Base-by-base conservation (phyloP, 2,113 vertebrate genomes). In the Channa maculata region DNA sequence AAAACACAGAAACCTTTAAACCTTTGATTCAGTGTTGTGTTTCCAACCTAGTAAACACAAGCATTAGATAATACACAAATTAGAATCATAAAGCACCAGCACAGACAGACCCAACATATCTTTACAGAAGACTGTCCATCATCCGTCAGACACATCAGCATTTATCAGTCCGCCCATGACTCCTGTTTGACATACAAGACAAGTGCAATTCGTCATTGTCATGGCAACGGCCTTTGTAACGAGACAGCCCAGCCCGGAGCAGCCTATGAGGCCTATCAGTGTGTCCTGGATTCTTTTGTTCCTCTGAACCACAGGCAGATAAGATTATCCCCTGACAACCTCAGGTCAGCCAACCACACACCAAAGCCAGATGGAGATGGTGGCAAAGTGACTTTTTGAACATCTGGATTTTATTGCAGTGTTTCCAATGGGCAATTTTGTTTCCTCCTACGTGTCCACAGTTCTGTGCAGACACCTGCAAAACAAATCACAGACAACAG, bases 281-380 rank as follows among this genome's bases (percentile, higher is more conserved):
- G 44, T 63, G 36, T 51, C 48, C 63, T 43, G 49, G 38, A 49
- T 51, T 44, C 50, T 43, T 54, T 66, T 66, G 49, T 54, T 54
- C 24, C 7, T 44, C 50, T 66, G 7, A 37, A 55, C 33, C 33
- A 37, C 53, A 55, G 11, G 34, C 9, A 36, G 53, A 55, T 37
- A 36, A 55, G 10, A 55, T 36, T 41, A 34, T 53, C 64, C 24
- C 11, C 50, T 54, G 64, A 54, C 11, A 53, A 34, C 13, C 46
- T 38, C 15, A 50, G 46, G 14, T 51, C 36, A 65, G 3, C 38
- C 38, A 65, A 33, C 49, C n/a, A 44, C 64, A 53, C n/a, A 52
- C 24, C 46, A 6, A 6, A 48, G 46, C 46, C 46, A 48, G 46
- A 48, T 13, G 13, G 46, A 14, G 46, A 5, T 6, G 46, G 61